These are phyloP conservation scores for Agrotis exclamationis DNA, from an alignment of 2,888 invertebrate genomes.

Conservation along the genomic window DNA sequence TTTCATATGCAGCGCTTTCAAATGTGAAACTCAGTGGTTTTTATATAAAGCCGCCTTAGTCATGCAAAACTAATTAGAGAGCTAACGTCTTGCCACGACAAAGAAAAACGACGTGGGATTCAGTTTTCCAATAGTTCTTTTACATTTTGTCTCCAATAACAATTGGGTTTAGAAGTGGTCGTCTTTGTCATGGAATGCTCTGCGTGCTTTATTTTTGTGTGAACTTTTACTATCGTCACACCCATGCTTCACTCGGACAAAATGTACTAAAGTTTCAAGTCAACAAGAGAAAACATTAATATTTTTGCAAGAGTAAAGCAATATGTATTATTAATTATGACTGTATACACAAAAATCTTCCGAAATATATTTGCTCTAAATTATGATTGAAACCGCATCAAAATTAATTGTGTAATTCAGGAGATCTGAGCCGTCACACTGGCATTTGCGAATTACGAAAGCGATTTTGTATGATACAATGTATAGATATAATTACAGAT, in stretches of 20 bases:
- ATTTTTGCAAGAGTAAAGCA: not conserved
- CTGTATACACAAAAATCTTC: not conserved
- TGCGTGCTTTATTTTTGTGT: constrained; percentile 35
- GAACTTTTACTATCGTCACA: no score
- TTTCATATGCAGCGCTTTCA: constrained; percentile 78
- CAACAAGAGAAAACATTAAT: not conserved
- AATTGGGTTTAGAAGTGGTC: constrained; percentile 43
- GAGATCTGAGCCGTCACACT: not conserved
- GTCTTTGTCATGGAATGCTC: constrained; percentile 37
- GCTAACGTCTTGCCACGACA: constrained; percentile 46
- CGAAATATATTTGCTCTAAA: not conserved
- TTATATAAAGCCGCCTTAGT: constrained; percentile 76
- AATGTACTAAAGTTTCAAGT: no score
- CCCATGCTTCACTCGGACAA: no score
- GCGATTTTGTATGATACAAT: not conserved
- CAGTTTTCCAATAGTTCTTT: constrained; percentile 65
- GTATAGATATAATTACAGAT: not conserved
- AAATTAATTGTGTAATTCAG: not conserved
- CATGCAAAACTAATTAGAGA: constrained; percentile 87
- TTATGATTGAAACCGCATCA: not conserved
- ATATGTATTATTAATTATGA: no score
- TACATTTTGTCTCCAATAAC: constrained; percentile 52
- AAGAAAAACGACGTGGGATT: constrained; percentile 72
- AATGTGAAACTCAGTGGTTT: constrained; percentile 80
- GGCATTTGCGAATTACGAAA: no score